These are phyloP conservation scores for Agriopis marginaria DNA, from an alignment of 2,888 invertebrate species.

Conservation along the genomic window DNA sequence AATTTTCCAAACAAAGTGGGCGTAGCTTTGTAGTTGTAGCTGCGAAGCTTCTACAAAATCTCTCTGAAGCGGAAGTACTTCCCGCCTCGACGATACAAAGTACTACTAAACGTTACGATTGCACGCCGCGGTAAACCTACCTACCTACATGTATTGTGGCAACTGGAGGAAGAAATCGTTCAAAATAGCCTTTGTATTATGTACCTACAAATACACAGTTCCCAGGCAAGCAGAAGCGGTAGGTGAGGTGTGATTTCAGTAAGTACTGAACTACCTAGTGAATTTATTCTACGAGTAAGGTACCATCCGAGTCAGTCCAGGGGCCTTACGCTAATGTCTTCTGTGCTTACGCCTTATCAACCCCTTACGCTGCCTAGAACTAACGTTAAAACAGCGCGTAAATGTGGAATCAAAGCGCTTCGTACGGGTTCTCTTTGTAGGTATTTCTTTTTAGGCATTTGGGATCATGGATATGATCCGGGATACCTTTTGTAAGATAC, in stretches of 20 bases:
- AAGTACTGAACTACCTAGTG: background rate
- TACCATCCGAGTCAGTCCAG: too few relatives aligned
- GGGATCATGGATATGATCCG: too few relatives aligned
- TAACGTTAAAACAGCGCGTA: too few relatives aligned
- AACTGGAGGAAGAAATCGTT: constrained; percentile 46
- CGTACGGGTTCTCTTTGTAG: too few relatives aligned
- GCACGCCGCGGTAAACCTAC: constrained; percentile 41
- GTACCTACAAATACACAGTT: constrained; percentile 4
- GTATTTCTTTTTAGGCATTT: too few relatives aligned
- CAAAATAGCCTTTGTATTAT: constrained; percentile 37
- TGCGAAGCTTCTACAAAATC: constrained; percentile 25
- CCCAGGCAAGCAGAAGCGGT: constrained; percentile 8
- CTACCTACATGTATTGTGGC: constrained; percentile 32
- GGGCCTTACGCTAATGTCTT: too few relatives aligned
- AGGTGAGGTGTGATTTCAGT: constrained; percentile 19
- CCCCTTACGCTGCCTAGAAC: too few relatives aligned
- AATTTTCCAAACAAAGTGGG: constrained; percentile 29
- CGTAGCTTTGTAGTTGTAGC: constrained; percentile 28
- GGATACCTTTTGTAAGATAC: too few relatives aligned
- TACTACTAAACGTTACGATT: constrained; percentile 38
- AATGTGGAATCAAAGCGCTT: too few relatives aligned
- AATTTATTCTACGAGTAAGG: too few relatives aligned
- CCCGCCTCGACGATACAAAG: constrained; percentile 20
- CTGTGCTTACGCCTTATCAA: too few relatives aligned
- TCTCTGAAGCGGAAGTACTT: constrained; percentile 23